phyloP scores from a whole-genome alignment of 2,888 invertebrate species.

The Hybos culiciformis region DNA sequence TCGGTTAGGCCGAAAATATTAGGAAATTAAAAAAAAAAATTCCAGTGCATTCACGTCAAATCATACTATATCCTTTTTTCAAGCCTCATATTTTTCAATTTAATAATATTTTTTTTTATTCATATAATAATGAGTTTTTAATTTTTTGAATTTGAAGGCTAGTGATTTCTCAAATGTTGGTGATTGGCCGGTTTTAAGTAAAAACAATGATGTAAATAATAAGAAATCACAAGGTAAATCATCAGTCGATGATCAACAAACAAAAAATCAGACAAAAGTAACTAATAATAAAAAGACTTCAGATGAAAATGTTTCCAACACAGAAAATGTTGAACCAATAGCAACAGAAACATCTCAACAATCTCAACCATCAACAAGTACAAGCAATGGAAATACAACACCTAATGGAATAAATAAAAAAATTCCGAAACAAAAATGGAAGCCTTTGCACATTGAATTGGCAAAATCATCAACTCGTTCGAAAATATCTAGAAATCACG shows the following conservation, averaged over 20 bases:
- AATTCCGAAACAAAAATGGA: slow-evolving; percentile 65
- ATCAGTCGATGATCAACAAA: slow-evolving; percentile 23
- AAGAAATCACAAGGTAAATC: too few species aligned
- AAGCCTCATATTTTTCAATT: slow-evolving; percentile 2
- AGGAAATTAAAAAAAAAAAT: too few species aligned
- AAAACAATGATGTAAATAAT: slow-evolving; percentile 39
- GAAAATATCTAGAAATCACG: slow-evolving; percentile 44
- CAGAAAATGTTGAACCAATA: slow-evolving; percentile 6
- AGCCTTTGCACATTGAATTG: slow-evolving; percentile 77
- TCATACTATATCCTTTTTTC: too few species aligned
- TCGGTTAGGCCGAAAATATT: too few species aligned
- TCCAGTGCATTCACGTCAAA: too few species aligned
- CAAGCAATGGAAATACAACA: slow-evolving; percentile 24
- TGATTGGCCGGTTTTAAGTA: slow-evolving; percentile 78
- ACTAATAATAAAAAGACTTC: slow-evolving; percentile 11
- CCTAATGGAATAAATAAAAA: slow-evolving; percentile 25
- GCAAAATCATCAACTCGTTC: slow-evolving; percentile 49
- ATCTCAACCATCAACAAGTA: slow-evolving; percentile 12
- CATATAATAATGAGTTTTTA: neutral
- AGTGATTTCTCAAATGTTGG: slow-evolving; percentile 78
- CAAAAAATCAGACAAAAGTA: slow-evolving; percentile 10
- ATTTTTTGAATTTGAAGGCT: slow-evolving; percentile 44
- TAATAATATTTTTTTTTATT: neutral
- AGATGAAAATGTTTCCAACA: slow-evolving; percentile 1
- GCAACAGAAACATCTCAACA: slow-evolving; percentile 12